Evolutionary conservation across 2,888 invertebrate genomes (phyloP), one percentile per base, ranked within the genome.

Genomic region (Drosophila infuscata): DNA sequence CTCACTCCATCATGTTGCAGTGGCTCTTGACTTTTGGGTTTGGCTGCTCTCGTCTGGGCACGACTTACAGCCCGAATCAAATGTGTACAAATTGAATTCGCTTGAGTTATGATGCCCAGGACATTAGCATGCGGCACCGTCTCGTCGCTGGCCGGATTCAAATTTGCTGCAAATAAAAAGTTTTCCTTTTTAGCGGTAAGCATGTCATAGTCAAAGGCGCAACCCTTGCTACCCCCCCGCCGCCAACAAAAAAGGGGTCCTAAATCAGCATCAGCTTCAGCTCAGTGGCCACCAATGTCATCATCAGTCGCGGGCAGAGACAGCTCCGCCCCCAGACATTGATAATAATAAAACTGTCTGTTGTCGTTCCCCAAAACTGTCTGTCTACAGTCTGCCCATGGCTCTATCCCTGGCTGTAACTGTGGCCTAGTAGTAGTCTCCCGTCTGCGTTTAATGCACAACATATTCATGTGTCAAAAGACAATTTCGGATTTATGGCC

Each of bases 381-480:
- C 43, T 64, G 72, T 74, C 74, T 81, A 80, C 81, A 79, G 85
- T 79, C 90, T 83, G 83, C 78, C 69, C 36, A 61, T 20, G 58
- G 30, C 60, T 53, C 52, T 41, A 56, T 43, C 49, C 41, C 36
- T 25, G 36, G 32, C 52, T 59, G 36, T 12, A 63, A 51, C 58
- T 78, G 79, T 79, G 69, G 72, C 75, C 74, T 68, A 71, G 79
- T 59, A 56, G 66, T 58, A 69, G 80, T 58, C 54, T 70, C 59
- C 57, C 73, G 73, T 78, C 75, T 73, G 83, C 68, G 70, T 82
- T 90, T 91, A 91, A 90, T 91, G 90, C 91, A 85, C 82, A 87
- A 91, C 90, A 90, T 91, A 90, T 91, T 91, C 91, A 90, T 90
- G 88, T 90, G 91, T 89, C 91, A 90, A 85, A 91, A 91, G 91